These are phyloP conservation scores for Drosophila tanythrix DNA, from an alignment of 2,888 invertebrate species.

Conservation along the genomic window DNA sequence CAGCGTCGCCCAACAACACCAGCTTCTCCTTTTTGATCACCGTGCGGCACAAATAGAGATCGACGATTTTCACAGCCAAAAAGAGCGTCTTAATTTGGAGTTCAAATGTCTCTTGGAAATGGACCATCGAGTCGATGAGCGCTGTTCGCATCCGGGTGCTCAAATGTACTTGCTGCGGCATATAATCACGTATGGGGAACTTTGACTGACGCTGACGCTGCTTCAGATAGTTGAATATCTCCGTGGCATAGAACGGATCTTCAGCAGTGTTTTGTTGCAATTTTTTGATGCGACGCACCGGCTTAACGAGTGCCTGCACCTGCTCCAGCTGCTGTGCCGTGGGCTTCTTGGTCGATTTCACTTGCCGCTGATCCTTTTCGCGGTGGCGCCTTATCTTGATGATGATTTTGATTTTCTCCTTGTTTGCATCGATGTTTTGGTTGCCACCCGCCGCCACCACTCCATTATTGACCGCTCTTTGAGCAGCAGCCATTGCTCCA, in stretches of 20 bases:
- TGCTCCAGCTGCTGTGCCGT: conserved; percentile 70
- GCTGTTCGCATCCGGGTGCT: conserved; percentile 95
- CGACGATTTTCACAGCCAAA: conserved; percentile 97
- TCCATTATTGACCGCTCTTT: conserved; percentile 43
- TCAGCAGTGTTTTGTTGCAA: conserved; percentile 68
- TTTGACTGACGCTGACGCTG: conserved; percentile 91
- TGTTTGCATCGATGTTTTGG: conserved; percentile 77
- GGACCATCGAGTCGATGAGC: conserved; percentile 99
- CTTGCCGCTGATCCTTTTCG: conserved; percentile 81
- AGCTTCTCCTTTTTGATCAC: conserved; percentile 92
- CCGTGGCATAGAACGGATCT: conserved; percentile 88
- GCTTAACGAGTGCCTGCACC: conserved; percentile 82
- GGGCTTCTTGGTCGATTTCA: conserved; percentile 48
- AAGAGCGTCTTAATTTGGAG: conserved; percentile 99
- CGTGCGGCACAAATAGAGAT: conserved; percentile 91
- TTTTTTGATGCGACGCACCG: conserved; percentile 86
- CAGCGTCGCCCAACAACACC: conserved; percentile 96
- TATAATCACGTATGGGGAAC: conserved; percentile 92
- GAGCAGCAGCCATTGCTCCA: conserved; percentile 66
- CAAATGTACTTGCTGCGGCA: conserved; percentile 91
- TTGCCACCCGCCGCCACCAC: conserved; percentile 67
- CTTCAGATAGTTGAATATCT: conserved; percentile 97
- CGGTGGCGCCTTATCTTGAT: conserved; percentile 88
- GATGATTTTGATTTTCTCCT: conserved; percentile 82
- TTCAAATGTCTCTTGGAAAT: conserved; percentile 98